Percentiles rank a stretch among this genome's conserved stretches.
Evolutionary conservation across 1,140 invertebrate genomes (phyloP).

Genomic region (Drosophila azteca): DNA sequence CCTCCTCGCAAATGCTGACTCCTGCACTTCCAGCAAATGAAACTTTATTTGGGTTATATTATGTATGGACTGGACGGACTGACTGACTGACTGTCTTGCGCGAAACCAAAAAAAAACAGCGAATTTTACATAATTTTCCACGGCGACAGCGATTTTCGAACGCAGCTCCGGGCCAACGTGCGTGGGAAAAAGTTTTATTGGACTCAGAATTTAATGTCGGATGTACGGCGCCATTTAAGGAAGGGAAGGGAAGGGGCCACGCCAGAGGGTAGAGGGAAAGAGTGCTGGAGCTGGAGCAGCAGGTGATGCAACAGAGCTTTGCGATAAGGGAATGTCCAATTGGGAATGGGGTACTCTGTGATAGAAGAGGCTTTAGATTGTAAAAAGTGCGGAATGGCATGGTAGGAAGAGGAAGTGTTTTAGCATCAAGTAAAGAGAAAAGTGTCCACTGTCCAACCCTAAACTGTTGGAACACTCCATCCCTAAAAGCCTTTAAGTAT

Average conservation of each 20-base stretch:
- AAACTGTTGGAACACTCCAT: background rate
- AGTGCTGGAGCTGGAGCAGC: slow-evolving; percentile 27
- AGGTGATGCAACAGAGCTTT: slow-evolving; percentile 16
- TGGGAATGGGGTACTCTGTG: background rate
- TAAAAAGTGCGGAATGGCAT: background rate
- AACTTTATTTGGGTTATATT: slow-evolving; percentile 50
- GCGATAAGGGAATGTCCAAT: slow-evolving; percentile 23
- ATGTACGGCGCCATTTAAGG: slow-evolving; percentile 58
- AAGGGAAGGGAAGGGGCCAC: background rate
- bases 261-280: background rate
- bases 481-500: background rate
- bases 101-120: slow-evolving; percentile 50
- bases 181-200: slow-evolving; percentile 71
- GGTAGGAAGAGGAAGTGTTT: no score
- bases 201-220: slow-evolving; percentile 31
- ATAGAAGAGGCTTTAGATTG: background rate
- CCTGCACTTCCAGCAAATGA: slow-evolving; percentile 35
- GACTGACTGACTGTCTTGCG: slow-evolving; percentile 16
- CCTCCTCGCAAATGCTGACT: slow-evolving; percentile 43
- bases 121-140: slow-evolving; percentile 73
- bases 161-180: slow-evolving; percentile 27
- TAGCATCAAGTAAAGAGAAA: no score
- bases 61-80: background rate
- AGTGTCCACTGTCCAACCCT: no score
- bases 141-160: slow-evolving; percentile 40